These are phyloP conservation scores for Orius insidiosus DNA, from an alignment of 1,140 invertebrate species.

Conservation along the genomic window DNA sequence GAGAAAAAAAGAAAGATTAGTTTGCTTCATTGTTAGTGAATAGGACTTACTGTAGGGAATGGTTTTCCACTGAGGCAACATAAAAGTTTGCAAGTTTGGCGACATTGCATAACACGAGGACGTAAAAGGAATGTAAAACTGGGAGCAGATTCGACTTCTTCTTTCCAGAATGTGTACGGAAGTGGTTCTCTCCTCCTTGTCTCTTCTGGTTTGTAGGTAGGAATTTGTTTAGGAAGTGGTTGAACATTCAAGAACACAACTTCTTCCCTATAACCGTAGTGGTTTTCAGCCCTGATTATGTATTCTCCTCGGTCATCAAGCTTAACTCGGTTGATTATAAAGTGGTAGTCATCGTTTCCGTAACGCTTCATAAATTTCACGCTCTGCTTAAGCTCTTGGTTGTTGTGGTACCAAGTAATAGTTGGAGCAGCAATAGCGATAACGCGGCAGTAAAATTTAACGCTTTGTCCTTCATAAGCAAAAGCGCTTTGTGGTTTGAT, in stretches of 20 bases:
- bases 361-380: constrained; percentile 99
- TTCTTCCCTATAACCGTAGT: constrained; percentile 91
- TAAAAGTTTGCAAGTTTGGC: constrained; percentile 88
- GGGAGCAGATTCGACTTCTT: constrained; percentile 75
- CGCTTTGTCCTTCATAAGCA: constrained; percentile 91
- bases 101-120: constrained; percentile 92
- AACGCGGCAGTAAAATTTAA: constrained; percentile 92
- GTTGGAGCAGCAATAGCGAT: constrained; percentile 87
- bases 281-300: constrained; percentile 91
- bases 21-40: too few species aligned
- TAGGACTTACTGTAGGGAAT: constrained; percentile 55
- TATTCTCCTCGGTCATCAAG: constrained; percentile 93
- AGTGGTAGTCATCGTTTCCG: constrained; percentile 86
- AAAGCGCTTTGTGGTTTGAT: constrained; percentile 89
- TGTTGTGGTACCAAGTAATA: constrained; percentile 89
- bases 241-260: constrained; percentile 95
- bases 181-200: constrained; percentile 59
- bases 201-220: constrained; percentile 57
- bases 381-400: constrained; percentile 84
- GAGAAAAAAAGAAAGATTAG: constrained; percentile 18
- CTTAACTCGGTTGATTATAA: constrained; percentile 91
- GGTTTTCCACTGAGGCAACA: constrained; percentile 92
- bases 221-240: constrained; percentile 66
- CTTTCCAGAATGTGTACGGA: constrained; percentile 74
- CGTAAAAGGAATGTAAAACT: constrained; percentile 93